Evolutionary conservation across 2,888 invertebrate genomes (phyloP), one percentile per base, ranked within the genome.

Genomic region (Platycheirus albimanus): DNA sequence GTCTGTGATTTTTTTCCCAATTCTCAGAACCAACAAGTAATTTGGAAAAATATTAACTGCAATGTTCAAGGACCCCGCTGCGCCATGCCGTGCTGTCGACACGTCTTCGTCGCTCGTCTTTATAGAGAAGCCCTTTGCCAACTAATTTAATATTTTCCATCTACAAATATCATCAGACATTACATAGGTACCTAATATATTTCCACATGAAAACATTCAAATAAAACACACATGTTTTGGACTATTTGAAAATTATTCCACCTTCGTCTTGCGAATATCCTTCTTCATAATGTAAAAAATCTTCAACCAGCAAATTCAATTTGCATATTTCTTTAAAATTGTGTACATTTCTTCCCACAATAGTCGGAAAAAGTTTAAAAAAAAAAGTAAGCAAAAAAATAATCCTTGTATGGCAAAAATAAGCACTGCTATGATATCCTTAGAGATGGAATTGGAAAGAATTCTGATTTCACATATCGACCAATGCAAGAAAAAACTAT

Each of bases 261-360:
- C n/a, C 17, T 45, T 45, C 19, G 19, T 19, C 43, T 17, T 10
- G 4, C 7, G 15, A n/a, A 15, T 41, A 10, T 19, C 19, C n/a
- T 8, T 45, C 4, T 45, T 45, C 43, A 45, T 45, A n/a, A n/a
- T 17, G 8, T 17, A 45, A 45, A 19, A 64, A 56, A 64, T 78
- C 63, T 63, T 72, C 64, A 67, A 61, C 52, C 72, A 66, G 43
- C 36, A 71, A 72, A 72, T 72, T 72, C 72, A 79, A 72, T 79
- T 79, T 79, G 67, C 78, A 79, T 79, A 36, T 45, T 52, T 67
- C 72, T 72, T 72, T 43, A 52, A 49, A 47, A 77, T 47, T 51
- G 64, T 51, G n/a, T 5, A 51, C 51, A 38, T 45, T 45, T 19
- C 43, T 43, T 1, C 30, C 5, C 66, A 43, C 45, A 30, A 15